Base-by-base conservation (phyloP, 2,888 invertebrate species). In the Xylota sylvarum region DNA sequence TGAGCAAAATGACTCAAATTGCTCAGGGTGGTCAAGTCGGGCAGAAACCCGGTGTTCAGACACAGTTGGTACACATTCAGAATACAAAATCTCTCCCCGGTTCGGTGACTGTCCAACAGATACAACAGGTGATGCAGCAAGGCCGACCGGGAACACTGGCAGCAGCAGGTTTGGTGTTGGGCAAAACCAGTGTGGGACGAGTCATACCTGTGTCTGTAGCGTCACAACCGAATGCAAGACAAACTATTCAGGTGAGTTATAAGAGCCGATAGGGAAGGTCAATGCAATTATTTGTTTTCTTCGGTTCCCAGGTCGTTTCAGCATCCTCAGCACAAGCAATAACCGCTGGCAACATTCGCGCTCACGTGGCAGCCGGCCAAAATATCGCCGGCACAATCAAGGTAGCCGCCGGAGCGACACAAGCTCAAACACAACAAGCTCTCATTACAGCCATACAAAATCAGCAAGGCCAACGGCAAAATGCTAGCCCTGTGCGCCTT, bases 61-160 rank as follows among this genome's bases (percentile, higher is more conserved):
- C 96, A 0, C 96, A 96, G 89, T 92, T 97, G 80, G 95, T 97
- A 65, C 92, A 92, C 52, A 96, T 97, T 4, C 95, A 95, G 89
- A 94, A 95, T 62, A 94, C 94, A 2, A 93, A 93, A 83, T 89
- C 91, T 5, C 76, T 92, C 52, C 94, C 95, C 0, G 93, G 94
- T 0, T 94, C 95, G 0, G 94, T 96, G 91, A 96, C 95, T 0
- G 94, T 96, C 79, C 96, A 96, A 88, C 96, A 96, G 90, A 94
- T 96, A 52, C 96, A 96, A 86, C 96, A 96, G 90, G 95, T 96
- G 10, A 94, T 96, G 91, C 94, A 95, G 85, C 95, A 95, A 74
- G 94, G 94, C 0, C 93, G 92, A 65, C 94, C 93, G 67, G 94
- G 91, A 4, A 89, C 90, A 0, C 73, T 90, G 48, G 88, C 91